Percentiles rank a stretch among this genome's conserved stretches.
Conservation (phyloP, 2,888 invertebrate species). For the Polydesmus complanatus region DNA sequence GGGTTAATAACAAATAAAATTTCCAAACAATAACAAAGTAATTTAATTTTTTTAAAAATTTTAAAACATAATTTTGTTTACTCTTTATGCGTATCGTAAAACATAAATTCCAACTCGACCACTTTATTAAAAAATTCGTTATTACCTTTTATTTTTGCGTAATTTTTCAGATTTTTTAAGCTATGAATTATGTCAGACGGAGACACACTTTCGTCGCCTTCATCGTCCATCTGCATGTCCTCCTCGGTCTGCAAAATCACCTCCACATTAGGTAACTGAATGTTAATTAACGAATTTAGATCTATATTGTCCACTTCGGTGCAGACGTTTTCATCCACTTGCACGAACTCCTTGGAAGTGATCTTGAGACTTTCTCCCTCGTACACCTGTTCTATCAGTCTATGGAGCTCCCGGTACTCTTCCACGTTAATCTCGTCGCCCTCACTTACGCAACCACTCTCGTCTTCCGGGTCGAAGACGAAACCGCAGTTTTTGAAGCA, state of each 20-base stretch:
- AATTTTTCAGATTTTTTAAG: background rate
- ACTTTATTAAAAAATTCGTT: background rate
- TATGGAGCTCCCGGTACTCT: background rate
- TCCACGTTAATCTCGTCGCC: background rate
- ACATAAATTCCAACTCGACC: background rate
- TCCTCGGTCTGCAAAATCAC: background rate
- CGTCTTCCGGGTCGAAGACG: background rate
- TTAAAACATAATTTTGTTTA: too few relatives aligned
- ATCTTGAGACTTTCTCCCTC: background rate
- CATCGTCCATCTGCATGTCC: background rate
- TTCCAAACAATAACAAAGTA: too few relatives aligned
- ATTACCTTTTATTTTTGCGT: background rate
- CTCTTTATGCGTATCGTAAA: too few relatives aligned
- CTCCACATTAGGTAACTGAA: background rate
- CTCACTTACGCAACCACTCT: background rate
- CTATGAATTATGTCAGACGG: background rate
- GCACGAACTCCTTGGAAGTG: background rate
- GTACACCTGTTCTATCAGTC: background rate
- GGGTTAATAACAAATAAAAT: too few relatives aligned
- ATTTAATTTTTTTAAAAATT: too few relatives aligned
- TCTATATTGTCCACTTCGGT: background rate
- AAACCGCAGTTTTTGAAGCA: background rate
- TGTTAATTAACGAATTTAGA: too few relatives aligned
- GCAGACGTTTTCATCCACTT: background rate
- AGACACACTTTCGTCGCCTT: background rate